phyloP scores from a whole-genome alignment of 1,140 invertebrate species.

The Orussus abietinus region DNA sequence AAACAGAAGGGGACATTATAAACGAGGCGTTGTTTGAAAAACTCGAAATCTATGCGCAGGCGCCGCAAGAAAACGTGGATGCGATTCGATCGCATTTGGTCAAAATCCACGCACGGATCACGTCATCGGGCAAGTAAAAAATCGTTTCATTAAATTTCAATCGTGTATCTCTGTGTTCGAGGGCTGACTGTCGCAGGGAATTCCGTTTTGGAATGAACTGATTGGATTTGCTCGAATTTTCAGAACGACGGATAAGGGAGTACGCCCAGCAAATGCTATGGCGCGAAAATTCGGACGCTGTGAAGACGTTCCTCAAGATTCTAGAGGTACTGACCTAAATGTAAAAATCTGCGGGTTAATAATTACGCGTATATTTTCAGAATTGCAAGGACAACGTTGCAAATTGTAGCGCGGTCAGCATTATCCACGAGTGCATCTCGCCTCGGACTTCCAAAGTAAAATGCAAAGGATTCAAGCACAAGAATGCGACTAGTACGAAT shows the following conservation, averaged over 20 bases:
- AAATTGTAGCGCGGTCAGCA: constrained; percentile 41
- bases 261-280: constrained; percentile 56
- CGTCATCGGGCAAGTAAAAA: constrained; percentile 51
- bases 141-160: constrained; percentile 11
- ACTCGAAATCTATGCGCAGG: constrained; percentile 33
- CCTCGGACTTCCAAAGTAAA: constrained; percentile 39
- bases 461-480: constrained; percentile 33
- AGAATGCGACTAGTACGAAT: constrained; percentile 32
- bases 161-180: not conserved
- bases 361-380: constrained; percentile 27
- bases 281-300: constrained; percentile 55
- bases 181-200: no score
- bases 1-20: constrained; percentile 38
- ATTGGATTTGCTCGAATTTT: no score
- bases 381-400: constrained; percentile 41
- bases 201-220: no score
- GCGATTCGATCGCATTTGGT: constrained; percentile 51
- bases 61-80: constrained; percentile 53
- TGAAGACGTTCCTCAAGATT: constrained; percentile 55
- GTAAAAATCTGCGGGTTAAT: constrained; percentile 8
- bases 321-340: constrained; percentile 51
- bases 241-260: constrained; percentile 60
- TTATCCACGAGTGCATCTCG: constrained; percentile 48
- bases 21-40: constrained; percentile 46
- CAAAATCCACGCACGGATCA: constrained; percentile 54